These are phyloP conservation scores for Listrodromus nycthemerus DNA, from an alignment of 2,888 invertebrate genomes.

Conservation along the genomic window DNA sequence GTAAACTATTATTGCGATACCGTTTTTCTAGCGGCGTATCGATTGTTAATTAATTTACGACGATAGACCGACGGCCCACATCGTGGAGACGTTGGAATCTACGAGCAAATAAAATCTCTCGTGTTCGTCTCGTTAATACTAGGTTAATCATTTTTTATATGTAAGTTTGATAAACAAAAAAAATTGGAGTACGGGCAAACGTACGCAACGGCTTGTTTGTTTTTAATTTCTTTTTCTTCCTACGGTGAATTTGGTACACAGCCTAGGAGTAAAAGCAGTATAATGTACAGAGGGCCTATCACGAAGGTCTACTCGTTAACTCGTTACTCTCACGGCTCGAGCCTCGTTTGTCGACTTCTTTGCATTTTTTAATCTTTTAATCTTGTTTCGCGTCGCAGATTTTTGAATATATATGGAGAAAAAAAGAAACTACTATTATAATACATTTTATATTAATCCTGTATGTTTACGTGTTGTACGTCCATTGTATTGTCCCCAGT, in stretches of 20 bases:
- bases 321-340: constrained; percentile 54
- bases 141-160: constrained; percentile 32
- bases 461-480: constrained; percentile 71
- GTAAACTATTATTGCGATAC: constrained; percentile 51
- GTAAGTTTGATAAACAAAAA: constrained; percentile 43
- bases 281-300: constrained; percentile 76
- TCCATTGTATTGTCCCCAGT: constrained; percentile 64
- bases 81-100: constrained; percentile 11
- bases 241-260: constrained; percentile 45
- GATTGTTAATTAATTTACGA: constrained; percentile 68
- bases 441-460: constrained; percentile 84
- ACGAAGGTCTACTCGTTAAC: constrained; percentile 55
- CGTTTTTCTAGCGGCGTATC: constrained; percentile 66
- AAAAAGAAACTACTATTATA: constrained; percentile 78
- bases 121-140: constrained; percentile 40
- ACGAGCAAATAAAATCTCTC: constrained; percentile 27
- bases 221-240: constrained; percentile 33
- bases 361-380: constrained; percentile 57
- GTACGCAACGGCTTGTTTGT: constrained; percentile 32
- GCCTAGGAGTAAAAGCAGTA: constrained; percentile 28
- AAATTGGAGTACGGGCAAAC: constrained; percentile 27
- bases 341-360: constrained; percentile 53
- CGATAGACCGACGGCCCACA: constrained; percentile 33
- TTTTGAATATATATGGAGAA: constrained; percentile 76
- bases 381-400: constrained; percentile 72